Conservation (phyloP, 2,888 invertebrate species). For the Drosophila prolongata region DNA sequence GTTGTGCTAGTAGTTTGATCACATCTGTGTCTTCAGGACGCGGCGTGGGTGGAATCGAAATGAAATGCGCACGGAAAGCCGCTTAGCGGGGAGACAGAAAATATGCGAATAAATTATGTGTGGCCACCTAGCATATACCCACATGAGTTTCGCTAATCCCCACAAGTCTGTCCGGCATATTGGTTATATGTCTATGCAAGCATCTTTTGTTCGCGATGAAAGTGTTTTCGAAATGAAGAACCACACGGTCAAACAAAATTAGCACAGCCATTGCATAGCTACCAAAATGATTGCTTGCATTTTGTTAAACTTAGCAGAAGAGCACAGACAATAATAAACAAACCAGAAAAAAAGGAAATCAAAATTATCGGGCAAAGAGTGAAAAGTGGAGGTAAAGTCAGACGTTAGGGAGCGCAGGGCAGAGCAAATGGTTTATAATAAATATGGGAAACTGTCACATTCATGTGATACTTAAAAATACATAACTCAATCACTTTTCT, state of each 20-base stretch:
- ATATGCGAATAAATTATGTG: constrained; percentile 49
- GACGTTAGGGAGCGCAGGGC: constrained; percentile 1
- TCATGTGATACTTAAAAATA: not conserved
- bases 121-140: constrained; percentile 30
- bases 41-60: constrained; percentile 20
- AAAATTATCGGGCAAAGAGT: constrained; percentile 4
- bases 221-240: constrained; percentile 27
- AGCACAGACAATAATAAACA: constrained; percentile 40
- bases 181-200: constrained; percentile 3
- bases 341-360: constrained; percentile 15
- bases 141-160: constrained; percentile 33
- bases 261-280: constrained; percentile 31
- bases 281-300: constrained; percentile 31
- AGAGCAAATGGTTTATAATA: constrained; percentile 16
- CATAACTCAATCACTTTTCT: not conserved
- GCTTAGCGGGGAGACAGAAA: constrained; percentile 37
- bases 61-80: constrained; percentile 36
- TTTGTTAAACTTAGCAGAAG: constrained; percentile 32
- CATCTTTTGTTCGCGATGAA: constrained; percentile 31
- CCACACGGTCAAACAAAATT: constrained; percentile 18
- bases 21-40: constrained; percentile 11
- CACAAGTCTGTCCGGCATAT: constrained; percentile 30
- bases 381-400: not conserved
- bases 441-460: constrained; percentile 7
- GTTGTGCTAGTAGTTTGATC: constrained; percentile 6